phyloP scores from a whole-genome alignment of 2,797 vertebrate genomes.

The Rhinophrynus dorsalis region DNA sequence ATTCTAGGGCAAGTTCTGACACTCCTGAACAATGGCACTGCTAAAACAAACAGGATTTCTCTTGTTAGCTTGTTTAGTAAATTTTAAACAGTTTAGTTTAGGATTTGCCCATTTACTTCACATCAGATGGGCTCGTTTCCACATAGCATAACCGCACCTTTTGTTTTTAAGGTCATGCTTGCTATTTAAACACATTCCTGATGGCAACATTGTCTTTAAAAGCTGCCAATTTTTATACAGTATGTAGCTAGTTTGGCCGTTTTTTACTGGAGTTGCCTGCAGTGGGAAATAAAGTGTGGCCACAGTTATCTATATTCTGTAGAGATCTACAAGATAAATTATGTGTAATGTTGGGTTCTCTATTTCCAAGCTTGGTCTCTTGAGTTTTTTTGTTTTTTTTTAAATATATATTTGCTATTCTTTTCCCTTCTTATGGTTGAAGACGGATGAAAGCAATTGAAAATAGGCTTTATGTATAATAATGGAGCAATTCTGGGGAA shows the following conservation, averaged over 20 bases:
- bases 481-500: too few species aligned
- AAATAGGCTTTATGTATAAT: too few species aligned
- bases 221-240: not conserved
- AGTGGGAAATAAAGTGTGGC: not conserved
- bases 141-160: not conserved
- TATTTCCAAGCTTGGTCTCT: too few species aligned
- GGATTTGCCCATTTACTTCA: not conserved
- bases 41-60: too few species aligned
- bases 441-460: too few species aligned
- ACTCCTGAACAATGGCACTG: too few species aligned
- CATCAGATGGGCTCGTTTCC: not conserved
- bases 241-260: not conserved
- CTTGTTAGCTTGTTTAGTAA: not conserved
- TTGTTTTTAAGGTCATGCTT: conserved; percentile 1
- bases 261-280: not conserved
- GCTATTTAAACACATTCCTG: not conserved
- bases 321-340: not conserved
- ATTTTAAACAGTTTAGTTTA: not conserved
- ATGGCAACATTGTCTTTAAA: not conserved
- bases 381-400: too few species aligned
- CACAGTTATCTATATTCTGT: too few species aligned
- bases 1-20: too few species aligned
- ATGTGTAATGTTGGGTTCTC: too few species aligned
- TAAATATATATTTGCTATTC: too few species aligned
- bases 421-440: too few species aligned